Base-by-base conservation (phyloP, 2,888 invertebrate genomes). In the Drosophila infuscata region DNA sequence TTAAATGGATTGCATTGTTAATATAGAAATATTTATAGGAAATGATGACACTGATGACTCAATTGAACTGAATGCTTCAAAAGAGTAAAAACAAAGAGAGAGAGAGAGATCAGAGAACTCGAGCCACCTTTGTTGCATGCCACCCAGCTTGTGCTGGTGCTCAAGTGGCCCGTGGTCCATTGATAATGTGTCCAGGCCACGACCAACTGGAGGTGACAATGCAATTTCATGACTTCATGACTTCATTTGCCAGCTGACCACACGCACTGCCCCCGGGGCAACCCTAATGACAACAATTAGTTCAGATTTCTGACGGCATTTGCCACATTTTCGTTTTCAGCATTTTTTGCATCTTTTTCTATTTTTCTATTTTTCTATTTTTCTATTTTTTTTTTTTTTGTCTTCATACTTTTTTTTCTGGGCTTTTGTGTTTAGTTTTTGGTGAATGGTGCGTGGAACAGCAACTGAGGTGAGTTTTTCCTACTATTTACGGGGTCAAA, bases 261-360 rank as follows among this genome's bases (percentile, higher is more conserved):
- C 79, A 83, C 82, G 65, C 82, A 36, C 29, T 36, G 53, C 53
- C 33, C 20, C 46, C 49, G 64, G 29, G 48, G 35, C 60, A 70
- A 66, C 36, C 77, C 70, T 85, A 86, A 89, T 85, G 90, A 83
- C 78, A 90, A 90, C 90, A 89, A 90, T 85, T 85, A 90, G 85
- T 86, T 81, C 90, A 85, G 57, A 74, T 70, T 74, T 75, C 59
- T 68, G 29, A 53, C 59, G 36, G 54, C 51, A 30, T 41, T 66
- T 56, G 36, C 46, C n/a, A 29, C 29, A 29, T 53, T 48, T 48
- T 52, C 57, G 36, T 54, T 60, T 63, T 41, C 29, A 3, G 3
- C 12, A 46, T 54, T 70, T 70, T 53, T n/a, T 20, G 11, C 46
- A 48, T 25, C 11, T 11, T 35, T 33, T 2, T 25, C 11, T 11